Evolutionary conservation across 37 sponge, comb jelly and placozoan species (phyloP).

Genomic region (Chondrilla cf. caribensis): DNA sequence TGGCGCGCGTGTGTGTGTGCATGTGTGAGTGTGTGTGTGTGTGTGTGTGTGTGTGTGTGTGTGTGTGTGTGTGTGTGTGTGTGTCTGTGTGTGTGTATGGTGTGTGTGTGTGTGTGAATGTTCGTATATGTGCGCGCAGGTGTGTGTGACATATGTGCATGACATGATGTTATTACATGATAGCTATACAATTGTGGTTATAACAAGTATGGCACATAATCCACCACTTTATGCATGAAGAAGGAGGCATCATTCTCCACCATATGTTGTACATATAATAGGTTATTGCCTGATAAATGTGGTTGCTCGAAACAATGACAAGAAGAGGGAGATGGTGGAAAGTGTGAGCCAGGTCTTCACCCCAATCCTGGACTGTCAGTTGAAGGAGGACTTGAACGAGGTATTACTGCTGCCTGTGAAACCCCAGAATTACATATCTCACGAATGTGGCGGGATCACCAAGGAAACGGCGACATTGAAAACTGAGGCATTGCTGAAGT

Average conservation of each 20-base stretch:
- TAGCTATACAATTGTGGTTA: too few relatives aligned
- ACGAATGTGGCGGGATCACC: not conserved
- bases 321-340: constrained; percentile 47
- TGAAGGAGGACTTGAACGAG: constrained; percentile 5
- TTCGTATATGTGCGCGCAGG: not conserved
- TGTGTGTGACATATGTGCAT: not conserved
- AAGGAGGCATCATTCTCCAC: too few relatives aligned
- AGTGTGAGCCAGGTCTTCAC: not conserved
- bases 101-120: not conserved
- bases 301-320: constrained; percentile 51
- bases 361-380: not conserved
- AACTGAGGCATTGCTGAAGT: not conserved
- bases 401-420: not conserved
- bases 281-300: constrained; percentile 19
- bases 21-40: constrained; percentile 7
- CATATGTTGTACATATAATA: too few relatives aligned
- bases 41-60: not conserved
- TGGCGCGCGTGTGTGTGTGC: not conserved
- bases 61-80: constrained; percentile 9
- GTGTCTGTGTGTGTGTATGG: constrained; percentile 9
- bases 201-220: too few relatives aligned
- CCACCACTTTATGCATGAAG: too few relatives aligned
- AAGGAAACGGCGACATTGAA: not conserved
- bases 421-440: not conserved
- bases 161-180: too few relatives aligned